Percentiles rank a stretch among this genome's conserved stretches.
Evolutionary conservation across 2,888 invertebrate species (phyloP).

Genomic region (Drosophila greeni): DNA sequence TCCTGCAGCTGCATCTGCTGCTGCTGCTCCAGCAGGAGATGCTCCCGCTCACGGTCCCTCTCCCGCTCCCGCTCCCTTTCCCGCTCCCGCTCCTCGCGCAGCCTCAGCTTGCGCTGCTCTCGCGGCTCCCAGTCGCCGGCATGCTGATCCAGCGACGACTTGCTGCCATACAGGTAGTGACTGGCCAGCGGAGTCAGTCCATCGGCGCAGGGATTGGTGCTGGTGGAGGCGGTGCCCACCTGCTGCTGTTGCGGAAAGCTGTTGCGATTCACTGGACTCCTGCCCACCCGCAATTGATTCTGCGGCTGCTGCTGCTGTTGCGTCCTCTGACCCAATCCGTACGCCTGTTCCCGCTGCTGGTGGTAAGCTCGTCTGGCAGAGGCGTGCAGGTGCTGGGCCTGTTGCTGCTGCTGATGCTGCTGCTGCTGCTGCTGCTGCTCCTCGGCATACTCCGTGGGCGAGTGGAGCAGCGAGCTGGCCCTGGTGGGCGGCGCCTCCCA

Average conservation of each 20-base stretch:
- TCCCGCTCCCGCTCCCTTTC: conserved; percentile 54
- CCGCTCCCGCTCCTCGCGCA: conserved; percentile 64
- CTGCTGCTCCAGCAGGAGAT: conserved; percentile 49
- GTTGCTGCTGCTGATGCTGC: conserved; percentile 56
- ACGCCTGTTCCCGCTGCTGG: conserved; percentile 64
- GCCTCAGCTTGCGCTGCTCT: conserved; percentile 63
- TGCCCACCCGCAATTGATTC: conserved; percentile 69
- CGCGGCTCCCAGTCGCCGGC: conserved; percentile 66
- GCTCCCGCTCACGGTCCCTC: conserved; percentile 46
- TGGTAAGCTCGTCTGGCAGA: conserved; percentile 62
- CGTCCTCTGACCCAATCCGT: conserved; percentile 52
- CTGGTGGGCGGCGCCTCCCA: conserved; percentile 73
- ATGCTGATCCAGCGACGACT: conserved; percentile 69
- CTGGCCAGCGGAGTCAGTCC: conserved; percentile 70
- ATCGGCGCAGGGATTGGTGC: conserved; percentile 60
- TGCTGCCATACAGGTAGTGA: conserved; percentile 73
- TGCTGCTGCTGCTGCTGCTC: conserved; percentile 62
- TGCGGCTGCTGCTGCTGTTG: conserved; percentile 26
- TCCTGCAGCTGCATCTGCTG: conserved; percentile 52
- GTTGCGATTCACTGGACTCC: conserved; percentile 73
- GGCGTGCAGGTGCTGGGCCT: conserved; percentile 55
- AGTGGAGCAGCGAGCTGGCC: conserved; percentile 75
- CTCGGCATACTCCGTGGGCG: conserved; percentile 65
- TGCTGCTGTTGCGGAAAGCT: conserved; percentile 41
- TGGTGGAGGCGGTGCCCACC: conserved; percentile 21